Evolutionary conservation across 2,888 invertebrate genomes (phyloP).

Genomic region (Capitulum mitella): DNA sequence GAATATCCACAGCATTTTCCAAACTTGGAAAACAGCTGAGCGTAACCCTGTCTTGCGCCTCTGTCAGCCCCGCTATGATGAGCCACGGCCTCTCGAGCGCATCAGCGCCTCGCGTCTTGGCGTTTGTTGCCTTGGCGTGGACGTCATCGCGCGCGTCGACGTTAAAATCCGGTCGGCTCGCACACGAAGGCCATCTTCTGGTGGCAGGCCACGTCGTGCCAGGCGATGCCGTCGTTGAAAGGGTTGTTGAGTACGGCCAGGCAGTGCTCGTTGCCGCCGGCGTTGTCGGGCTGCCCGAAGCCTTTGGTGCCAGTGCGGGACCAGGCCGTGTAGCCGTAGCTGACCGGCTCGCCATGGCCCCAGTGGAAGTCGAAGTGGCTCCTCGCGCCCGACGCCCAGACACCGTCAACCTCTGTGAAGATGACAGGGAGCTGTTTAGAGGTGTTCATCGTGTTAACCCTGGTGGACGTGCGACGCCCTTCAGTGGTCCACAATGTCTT

Average conservation of each 20-base stretch:
- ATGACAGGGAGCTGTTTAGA: not conserved
- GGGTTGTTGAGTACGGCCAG: conserved; percentile 14
- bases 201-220: conserved; percentile 17
- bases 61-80: no score
- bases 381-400: not conserved
- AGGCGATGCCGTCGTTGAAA: not conserved
- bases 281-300: conserved; percentile 16
- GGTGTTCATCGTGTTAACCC: no score
- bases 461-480: not conserved
- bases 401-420: not conserved
- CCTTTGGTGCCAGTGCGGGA: not conserved
- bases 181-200: not conserved
- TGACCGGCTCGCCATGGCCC: not conserved
- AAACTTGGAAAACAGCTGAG: no score
- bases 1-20: no score
- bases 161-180: not conserved
- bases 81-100: no score
- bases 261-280: conserved; percentile 6
- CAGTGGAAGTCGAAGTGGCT: not conserved
- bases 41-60: no score
- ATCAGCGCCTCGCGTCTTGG: no score
- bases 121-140: no score
- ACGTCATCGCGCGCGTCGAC: no score
- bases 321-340: not conserved
- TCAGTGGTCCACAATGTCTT: not conserved